Evolutionary conservation across 2,113 vertebrate species (phyloP).

Genomic region (human (Homo sapiens)): GRCh38 chr5:10509501-10510000

Average conservation of each 20-base stretch:
- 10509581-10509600: accelerated
- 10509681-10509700: neutral
- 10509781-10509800: conserved; percentile 34
- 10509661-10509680: neutral
- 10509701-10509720: conserved; percentile 33
- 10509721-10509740: neutral
- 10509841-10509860: accelerated
- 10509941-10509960: neutral
- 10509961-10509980: neutral
- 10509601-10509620: neutral
- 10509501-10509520: accelerated
- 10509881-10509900: neutral
- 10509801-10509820: neutral
- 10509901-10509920: neutral
- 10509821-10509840: neutral
- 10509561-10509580: accelerated
- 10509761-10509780: neutral
- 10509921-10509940: neutral
- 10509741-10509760: neutral
- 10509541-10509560: neutral
- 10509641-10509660: neutral
- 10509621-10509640: accelerated
- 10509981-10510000: too few species aligned
- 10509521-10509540: accelerated
- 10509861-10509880: accelerated